Conservation (phyloP, 2,113 vertebrate species). For the Grammomys dolichurus region DNA sequence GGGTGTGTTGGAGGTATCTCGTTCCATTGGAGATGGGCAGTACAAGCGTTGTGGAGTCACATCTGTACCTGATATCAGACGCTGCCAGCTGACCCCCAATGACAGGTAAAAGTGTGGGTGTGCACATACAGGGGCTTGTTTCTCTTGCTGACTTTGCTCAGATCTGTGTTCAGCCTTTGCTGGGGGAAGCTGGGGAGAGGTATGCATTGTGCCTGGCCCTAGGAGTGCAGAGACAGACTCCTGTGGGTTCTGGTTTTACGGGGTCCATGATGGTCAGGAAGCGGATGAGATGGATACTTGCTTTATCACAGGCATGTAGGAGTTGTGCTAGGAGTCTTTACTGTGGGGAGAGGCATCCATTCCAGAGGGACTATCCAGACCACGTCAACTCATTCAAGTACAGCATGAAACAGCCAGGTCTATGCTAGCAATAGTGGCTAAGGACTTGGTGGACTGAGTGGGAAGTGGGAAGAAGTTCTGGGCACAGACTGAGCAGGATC, state of each 20-base stretch:
- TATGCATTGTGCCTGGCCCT: not conserved
- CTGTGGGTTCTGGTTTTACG: not conserved
- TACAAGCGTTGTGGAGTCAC: constrained; percentile 98
- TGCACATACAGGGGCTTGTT: fast-evolving
- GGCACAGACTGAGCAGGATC: not conserved
- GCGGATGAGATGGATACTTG: too few species aligned
- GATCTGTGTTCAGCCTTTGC: not conserved
- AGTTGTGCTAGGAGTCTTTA: not conserved
- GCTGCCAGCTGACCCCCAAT: constrained; percentile 92
- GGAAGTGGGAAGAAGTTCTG: too few species aligned
- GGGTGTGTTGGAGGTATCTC: constrained; percentile 97
- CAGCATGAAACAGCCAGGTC: fast-evolving
- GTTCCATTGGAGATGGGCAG: constrained; percentile 98
- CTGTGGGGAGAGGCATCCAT: fast-evolving
- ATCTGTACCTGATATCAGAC: constrained; percentile 94
- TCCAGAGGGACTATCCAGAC: not conserved
- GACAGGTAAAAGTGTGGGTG: constrained; percentile 89
- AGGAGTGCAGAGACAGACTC: not conserved
- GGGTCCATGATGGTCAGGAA: not conserved
- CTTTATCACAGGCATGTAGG: fast-evolving
- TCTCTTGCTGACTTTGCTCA: not conserved
- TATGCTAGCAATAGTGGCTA: not conserved
- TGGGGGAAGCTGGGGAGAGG: not conserved
- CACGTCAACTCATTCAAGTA: not conserved
- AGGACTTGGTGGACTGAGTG: not conserved